Percentiles rank a stretch among this genome's conserved stretches.
Conservation (phyloP, 2,888 invertebrate species). For the Blera fallax region DNA sequence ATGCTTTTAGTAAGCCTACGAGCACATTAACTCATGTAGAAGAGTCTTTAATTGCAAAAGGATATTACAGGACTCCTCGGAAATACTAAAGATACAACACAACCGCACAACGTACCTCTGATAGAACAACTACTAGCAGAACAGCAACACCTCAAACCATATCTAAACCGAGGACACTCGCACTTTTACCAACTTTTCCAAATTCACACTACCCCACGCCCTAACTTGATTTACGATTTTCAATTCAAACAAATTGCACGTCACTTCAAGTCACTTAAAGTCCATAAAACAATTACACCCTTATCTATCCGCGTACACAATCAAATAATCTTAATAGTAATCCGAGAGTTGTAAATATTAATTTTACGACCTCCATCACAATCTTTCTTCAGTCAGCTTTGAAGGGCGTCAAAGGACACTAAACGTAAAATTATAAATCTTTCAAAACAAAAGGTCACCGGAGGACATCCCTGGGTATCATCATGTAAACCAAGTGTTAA, state of each 20-base stretch:
- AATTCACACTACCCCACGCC: too few species aligned
- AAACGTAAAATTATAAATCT: constrained; percentile 1
- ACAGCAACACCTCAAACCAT: too few species aligned
- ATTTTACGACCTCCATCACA: constrained; percentile 27
- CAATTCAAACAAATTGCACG: not conserved
- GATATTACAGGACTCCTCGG: too few species aligned
- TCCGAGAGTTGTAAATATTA: constrained; percentile 26
- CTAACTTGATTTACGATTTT: not conserved
- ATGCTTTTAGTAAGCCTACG: too few species aligned
- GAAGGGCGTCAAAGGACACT: not conserved
- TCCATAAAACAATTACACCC: constrained; percentile 18
- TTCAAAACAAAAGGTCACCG: constrained; percentile 21
- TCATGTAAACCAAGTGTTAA: constrained; percentile 24
- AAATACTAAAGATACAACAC: too few species aligned
- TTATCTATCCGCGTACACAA: constrained; percentile 4
- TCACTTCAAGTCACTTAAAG: not conserved
- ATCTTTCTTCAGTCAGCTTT: too few species aligned
- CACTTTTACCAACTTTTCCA: too few species aligned
- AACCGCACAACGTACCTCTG: too few species aligned
- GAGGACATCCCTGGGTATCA: constrained; percentile 1
- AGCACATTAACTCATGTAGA: too few species aligned
- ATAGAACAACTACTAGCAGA: too few species aligned
- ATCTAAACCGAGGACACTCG: too few species aligned
- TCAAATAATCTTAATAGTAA: constrained; percentile 10
- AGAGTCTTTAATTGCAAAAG: too few species aligned